These are phyloP conservation scores for Intellagama lesueurii DNA, from an alignment of 2,797 vertebrate species.

Conservation along the genomic window DNA sequence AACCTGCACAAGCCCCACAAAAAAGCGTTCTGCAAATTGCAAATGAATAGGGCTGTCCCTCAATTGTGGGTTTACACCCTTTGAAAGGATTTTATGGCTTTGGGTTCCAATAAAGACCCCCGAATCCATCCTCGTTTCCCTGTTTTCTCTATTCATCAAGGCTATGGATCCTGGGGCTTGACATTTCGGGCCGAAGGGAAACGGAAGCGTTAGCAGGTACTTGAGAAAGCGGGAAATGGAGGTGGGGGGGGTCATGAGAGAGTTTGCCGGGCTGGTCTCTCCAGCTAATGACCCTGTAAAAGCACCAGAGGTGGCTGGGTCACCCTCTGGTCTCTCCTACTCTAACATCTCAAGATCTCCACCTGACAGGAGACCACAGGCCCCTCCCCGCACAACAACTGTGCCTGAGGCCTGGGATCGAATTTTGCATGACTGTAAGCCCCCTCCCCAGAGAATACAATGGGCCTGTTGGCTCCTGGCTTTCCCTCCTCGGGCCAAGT, in stretches of 20 bases:
- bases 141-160: neutral
- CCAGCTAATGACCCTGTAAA: neutral
- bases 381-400: neutral
- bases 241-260: neutral
- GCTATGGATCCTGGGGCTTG: neutral
- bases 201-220: slow-evolving; percentile 26
- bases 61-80: neutral
- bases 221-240: slow-evolving; percentile 37
- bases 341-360: neutral
- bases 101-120: neutral
- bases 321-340: too few relatives aligned
- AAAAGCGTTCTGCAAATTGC: neutral
- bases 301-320: neutral
- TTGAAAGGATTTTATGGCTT: slow-evolving; percentile 36
- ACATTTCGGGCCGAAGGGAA: slow-evolving; percentile 15
- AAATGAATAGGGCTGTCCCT: neutral
- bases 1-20: neutral
- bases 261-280: neutral
- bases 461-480: neutral
- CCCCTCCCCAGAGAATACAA: neutral
- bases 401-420: neutral
- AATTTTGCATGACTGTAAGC: neutral
- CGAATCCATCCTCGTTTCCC: neutral
- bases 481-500: neutral
- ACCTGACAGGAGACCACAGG: neutral